Evolutionary conservation across 2,888 invertebrate genomes (phyloP).

Genomic region (Drosophila eohydei): DNA sequence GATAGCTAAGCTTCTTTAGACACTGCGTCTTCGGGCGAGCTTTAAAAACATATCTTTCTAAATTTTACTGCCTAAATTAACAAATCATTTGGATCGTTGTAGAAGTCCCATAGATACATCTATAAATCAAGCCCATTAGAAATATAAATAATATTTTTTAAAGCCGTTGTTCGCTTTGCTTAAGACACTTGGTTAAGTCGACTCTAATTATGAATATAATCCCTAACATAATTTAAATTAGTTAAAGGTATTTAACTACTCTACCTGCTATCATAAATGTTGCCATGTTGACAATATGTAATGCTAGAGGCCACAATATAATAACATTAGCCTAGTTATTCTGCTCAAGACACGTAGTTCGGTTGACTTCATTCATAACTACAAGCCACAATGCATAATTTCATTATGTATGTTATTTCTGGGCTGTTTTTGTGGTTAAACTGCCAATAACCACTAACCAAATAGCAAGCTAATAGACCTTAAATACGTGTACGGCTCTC

Average conservation of each 20-base stretch:
- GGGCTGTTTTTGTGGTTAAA: slow-evolving; percentile 10
- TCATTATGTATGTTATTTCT: slow-evolving; percentile 3
- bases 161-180: background rate
- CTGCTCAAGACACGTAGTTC: background rate
- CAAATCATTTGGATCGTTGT: too few relatives aligned
- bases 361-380: slow-evolving; percentile 5
- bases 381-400: slow-evolving; percentile 15
- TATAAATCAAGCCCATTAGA: too few relatives aligned
- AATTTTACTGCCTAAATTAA: too few relatives aligned
- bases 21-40: too few relatives aligned
- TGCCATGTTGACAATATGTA: background rate
- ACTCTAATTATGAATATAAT: background rate
- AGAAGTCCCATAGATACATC: too few relatives aligned
- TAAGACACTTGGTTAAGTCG: background rate
- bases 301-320: background rate
- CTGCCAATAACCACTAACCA: slow-evolving; percentile 34
- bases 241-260: background rate
- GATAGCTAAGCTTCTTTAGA: too few relatives aligned
- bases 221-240: background rate
- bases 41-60: too few relatives aligned
- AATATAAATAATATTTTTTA: background rate
- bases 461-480: slow-evolving; percentile 33
- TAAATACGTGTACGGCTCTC: slow-evolving; percentile 5
- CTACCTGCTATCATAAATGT: background rate
- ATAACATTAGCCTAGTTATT: background rate